phyloP scores from a whole-genome alignment of 2,113 vertebrate genomes.

The Thunnus maccoyii region DNA sequence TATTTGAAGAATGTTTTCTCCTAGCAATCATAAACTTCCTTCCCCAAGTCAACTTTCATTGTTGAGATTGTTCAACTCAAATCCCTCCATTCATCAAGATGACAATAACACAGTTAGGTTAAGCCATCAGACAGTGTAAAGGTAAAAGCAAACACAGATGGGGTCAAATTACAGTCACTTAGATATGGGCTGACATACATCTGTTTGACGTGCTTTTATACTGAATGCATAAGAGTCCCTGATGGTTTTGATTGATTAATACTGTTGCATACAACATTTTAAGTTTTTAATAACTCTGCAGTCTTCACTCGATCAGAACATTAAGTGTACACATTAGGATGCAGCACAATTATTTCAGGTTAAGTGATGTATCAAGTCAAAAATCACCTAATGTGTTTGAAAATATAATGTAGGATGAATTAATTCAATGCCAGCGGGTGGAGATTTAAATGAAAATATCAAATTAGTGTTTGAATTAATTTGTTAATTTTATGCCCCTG shows the following conservation, averaged over 20 bases:
- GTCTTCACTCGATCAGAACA: neutral
- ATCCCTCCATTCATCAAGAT: constrained; percentile 22
- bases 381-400: neutral
- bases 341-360: neutral
- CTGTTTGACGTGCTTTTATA: neutral
- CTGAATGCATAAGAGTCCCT: neutral
- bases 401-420: constrained; percentile 11
- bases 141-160: neutral
- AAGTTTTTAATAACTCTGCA: neutral
- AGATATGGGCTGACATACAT: neutral
- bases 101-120: constrained; percentile 19
- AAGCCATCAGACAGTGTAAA: neutral
- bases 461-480: constrained; percentile 25
- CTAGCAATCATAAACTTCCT: neutral
- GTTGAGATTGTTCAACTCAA: neutral
- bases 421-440: constrained; percentile 2
- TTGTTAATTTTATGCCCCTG: neutral
- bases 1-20: neutral
- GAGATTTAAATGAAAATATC: constrained; percentile 14
- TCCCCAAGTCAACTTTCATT: neutral
- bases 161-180: constrained; percentile 22
- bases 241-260: neutral
- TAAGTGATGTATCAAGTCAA: neutral
- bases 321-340: constrained; percentile 10
- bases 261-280: neutral